These are phyloP conservation scores for Planococcus citri DNA, from an alignment of 1,140 invertebrate genomes.

Conservation along the genomic window DNA sequence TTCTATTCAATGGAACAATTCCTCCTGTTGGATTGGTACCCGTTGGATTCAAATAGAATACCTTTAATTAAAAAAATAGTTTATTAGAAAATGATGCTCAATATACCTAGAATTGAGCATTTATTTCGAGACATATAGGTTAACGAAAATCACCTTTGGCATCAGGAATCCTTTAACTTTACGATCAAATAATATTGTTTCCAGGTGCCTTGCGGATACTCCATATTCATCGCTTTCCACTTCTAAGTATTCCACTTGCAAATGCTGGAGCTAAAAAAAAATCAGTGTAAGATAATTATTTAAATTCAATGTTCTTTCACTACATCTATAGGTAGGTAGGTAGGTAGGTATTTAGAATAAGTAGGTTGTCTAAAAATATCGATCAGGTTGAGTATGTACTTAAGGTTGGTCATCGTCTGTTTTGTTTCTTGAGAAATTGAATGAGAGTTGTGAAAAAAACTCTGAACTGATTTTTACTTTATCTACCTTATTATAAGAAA, in stretches of 20 bases:
- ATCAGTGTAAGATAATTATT: constrained; percentile 23
- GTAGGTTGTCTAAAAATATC: too few species aligned
- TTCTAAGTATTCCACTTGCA: constrained; percentile 37
- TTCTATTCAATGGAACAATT: constrained; percentile 48
- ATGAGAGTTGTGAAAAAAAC: too few species aligned
- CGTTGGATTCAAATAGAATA: constrained; percentile 48
- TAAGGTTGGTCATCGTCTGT: too few species aligned
- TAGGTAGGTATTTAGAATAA: too few species aligned
- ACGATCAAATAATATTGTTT: constrained; percentile 36
- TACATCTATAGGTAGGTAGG: not conserved
- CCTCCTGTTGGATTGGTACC: constrained; percentile 57
- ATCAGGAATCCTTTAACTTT: constrained; percentile 26
- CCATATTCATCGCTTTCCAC: constrained; percentile 42
- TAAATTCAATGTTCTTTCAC: too few species aligned
- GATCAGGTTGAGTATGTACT: too few species aligned
- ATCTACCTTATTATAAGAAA: too few species aligned
- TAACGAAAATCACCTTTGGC: constrained; percentile 34
- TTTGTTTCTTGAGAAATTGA: too few species aligned
- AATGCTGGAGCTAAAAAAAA: constrained; percentile 40
- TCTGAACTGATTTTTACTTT: too few species aligned
- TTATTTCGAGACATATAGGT: too few species aligned
- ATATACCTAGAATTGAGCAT: too few species aligned
- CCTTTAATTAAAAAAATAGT: constrained; percentile 29
- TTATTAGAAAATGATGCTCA: too few species aligned
- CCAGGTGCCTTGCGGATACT: constrained; percentile 36